These are phyloP conservation scores for Nyctereutes procyonoides DNA, from an alignment of 2,113 vertebrate genomes.

Conservation along the genomic window DNA sequence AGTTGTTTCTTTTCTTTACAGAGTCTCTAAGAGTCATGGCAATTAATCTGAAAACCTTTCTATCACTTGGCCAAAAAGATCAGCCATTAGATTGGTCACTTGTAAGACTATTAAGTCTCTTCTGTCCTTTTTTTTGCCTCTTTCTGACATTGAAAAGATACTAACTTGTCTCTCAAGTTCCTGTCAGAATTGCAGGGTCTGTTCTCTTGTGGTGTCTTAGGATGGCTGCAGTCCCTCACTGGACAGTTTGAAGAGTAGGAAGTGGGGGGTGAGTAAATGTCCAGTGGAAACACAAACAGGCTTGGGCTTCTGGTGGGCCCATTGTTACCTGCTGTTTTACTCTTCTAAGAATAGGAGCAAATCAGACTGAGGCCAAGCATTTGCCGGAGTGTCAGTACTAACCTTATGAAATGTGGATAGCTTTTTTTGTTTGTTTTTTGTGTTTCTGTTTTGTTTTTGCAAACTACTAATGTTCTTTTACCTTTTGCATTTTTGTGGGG, in stretches of 20 bases:
- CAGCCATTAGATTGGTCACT: not conserved
- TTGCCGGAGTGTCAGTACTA: not conserved
- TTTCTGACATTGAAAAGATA: not conserved
- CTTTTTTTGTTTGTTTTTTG: not conserved
- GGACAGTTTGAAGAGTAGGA: not conserved
- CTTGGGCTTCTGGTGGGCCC: not conserved
- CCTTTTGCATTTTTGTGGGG: slow-evolving; percentile 11
- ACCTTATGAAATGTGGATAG: not conserved
- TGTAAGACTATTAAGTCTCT: not conserved
- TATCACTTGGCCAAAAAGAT: not conserved
- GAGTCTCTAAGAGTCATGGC: not conserved
- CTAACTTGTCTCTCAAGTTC: not conserved
- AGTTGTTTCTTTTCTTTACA: not conserved
- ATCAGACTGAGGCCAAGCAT: not conserved
- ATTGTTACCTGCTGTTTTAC: not conserved
- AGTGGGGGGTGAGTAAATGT: not conserved
- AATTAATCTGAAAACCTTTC: not conserved
- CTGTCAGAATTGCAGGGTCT: not conserved
- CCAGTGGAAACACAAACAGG: too few relatives aligned
- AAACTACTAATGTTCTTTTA: slow-evolving; percentile 26
- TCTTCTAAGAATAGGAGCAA: not conserved
- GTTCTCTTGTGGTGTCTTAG: not conserved
- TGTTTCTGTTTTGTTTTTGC: not conserved
- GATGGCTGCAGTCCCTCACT: not conserved
- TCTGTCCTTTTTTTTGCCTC: not conserved